phyloP scores from a whole-genome alignment of 2,113 vertebrate species.

The Notiomystis cincta region DNA sequence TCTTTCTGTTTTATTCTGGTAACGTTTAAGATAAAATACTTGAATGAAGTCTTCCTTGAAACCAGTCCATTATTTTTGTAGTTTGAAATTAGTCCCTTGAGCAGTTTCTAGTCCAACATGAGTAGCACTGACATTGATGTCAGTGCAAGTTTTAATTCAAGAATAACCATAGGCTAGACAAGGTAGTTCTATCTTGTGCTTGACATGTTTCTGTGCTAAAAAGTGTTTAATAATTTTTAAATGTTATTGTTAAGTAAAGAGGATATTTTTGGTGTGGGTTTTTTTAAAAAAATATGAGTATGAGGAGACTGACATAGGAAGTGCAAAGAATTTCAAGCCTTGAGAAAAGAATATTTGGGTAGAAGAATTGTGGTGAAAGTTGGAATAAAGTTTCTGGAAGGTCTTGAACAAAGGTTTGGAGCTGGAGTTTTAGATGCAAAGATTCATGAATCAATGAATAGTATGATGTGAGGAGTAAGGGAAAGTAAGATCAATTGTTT shows the following conservation, averaged over 20 bases:
- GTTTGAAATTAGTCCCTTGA: background rate
- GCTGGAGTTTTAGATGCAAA: background rate
- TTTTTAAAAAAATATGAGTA: background rate
- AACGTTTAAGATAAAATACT: background rate
- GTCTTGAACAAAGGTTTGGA: background rate
- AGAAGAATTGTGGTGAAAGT: background rate
- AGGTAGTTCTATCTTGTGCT: background rate
- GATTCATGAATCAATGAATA: background rate
- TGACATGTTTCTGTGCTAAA: background rate
- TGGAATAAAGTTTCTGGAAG: background rate
- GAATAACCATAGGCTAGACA: background rate
- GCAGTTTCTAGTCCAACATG: background rate
- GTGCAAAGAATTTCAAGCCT: background rate
- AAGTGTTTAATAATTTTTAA: background rate
- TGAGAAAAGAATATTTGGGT: background rate
- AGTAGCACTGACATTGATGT: background rate
- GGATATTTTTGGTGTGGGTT: background rate
- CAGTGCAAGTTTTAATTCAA: background rate
- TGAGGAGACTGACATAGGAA: background rate
- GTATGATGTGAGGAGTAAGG: background rate
- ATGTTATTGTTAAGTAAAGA: background rate
- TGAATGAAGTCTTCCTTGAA: background rate
- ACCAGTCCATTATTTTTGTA: background rate
- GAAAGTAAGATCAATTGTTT: background rate
- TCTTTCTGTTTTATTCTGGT: background rate